A percentile compares a stretch with the other conserved stretches of the same genome.
phyloP scores from a whole-genome alignment of 2,888 invertebrate genomes.

The Cyrtodaria siliqua region DNA sequence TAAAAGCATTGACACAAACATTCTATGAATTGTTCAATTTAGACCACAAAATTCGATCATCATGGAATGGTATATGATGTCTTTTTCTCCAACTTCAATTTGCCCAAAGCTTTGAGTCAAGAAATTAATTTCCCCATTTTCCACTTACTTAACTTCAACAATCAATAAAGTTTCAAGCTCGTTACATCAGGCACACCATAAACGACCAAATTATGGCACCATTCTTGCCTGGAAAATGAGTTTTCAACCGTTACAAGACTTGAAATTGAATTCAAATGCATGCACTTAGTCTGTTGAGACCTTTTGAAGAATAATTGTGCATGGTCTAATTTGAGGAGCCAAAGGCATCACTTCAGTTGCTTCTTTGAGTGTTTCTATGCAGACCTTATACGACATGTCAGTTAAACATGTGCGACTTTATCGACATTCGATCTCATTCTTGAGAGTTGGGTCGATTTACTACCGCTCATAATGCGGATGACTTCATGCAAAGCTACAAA shows the following conservation, averaged over 20 bases:
- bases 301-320: slow-evolving; percentile 24
- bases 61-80: too few species aligned
- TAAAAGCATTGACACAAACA: too few species aligned
- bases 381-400: slow-evolving; percentile 15
- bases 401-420: too few species aligned
- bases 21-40: too few species aligned
- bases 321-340: slow-evolving; percentile 19
- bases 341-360: background rate
- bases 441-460: background rate
- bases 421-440: too few species aligned
- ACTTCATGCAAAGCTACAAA: too few species aligned
- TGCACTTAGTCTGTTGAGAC: slow-evolving; percentile 18
- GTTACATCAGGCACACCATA: slow-evolving; percentile 26
- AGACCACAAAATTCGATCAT: too few species aligned
- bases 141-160: slow-evolving; percentile 29
- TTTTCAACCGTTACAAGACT: slow-evolving; percentile 14
- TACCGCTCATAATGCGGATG: background rate
- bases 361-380: slow-evolving; percentile 8
- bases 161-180: slow-evolving; percentile 26
- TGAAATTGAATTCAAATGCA: slow-evolving; percentile 30
- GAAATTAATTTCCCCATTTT: slow-evolving; percentile 27
- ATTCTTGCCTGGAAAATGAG: slow-evolving; percentile 24
- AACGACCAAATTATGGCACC: slow-evolving; percentile 25
- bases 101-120: slow-evolving; percentile 27
- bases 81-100: background rate